Percentiles rank a stretch among this genome's conserved stretches.
These are phyloP conservation scores for Lepilemur ruficaudatus DNA, from an alignment of 2,797 vertebrate species.

Conservation along the genomic window DNA sequence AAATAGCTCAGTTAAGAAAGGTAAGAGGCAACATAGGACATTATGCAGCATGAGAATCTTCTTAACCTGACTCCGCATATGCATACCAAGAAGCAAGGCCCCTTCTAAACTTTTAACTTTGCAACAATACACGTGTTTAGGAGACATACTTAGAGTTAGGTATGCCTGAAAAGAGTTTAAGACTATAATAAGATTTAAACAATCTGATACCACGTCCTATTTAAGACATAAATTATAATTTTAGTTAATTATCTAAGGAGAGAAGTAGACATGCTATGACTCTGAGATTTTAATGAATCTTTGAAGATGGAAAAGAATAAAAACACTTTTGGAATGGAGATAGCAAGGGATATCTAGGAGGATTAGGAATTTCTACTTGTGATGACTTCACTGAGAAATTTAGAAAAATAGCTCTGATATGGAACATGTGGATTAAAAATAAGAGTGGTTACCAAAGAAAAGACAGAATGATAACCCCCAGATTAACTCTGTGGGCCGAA, in stretches of 20 bases:
- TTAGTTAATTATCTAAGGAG: not conserved
- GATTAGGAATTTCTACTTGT: not conserved
- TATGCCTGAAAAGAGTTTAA: not conserved
- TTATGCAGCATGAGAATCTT: not conserved
- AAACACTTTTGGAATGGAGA: not conserved
- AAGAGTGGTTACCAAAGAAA: not conserved
- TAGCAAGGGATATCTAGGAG: not conserved
- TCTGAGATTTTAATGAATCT: not conserved
- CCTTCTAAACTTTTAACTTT: not conserved
- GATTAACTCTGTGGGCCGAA: not conserved
- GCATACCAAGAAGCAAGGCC: not conserved
- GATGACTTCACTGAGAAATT: not conserved
- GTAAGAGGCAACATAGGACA: not conserved
- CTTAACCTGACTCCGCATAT: not conserved
- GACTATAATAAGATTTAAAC: not conserved
- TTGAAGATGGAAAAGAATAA: not conserved
- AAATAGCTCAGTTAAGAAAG: not conserved
- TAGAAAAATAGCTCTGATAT: not conserved
- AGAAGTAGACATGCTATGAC: not conserved
- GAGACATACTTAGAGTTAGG: not conserved
- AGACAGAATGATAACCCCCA: not conserved
- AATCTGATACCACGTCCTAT: not conserved
- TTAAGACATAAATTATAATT: not conserved
- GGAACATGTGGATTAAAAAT: not conserved
- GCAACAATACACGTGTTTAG: not conserved